Evolutionary conservation across 1,140 invertebrate species (phyloP), one percentile per base, ranked within the genome.

Genomic region (Zophobas morio): DNA sequence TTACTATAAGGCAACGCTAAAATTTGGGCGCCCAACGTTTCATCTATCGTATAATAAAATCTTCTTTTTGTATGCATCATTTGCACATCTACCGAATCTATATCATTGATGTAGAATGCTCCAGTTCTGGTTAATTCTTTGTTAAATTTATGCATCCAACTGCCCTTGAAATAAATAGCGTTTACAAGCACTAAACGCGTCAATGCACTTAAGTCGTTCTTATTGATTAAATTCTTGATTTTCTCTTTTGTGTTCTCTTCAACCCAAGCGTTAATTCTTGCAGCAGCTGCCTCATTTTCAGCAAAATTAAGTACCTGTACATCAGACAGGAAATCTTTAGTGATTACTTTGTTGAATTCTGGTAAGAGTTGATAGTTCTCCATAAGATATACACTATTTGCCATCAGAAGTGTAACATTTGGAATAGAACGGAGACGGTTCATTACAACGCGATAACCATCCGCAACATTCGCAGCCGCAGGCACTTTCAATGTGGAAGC

Each of bases 141-240:
- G 83, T 81, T 79, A 78, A 94, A 93, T 60, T 88, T 84, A 8
- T 84, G 85, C 63, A 87, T 80, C 92, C 93, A 70, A 39, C 77
- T 51, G 8, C 74, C 81, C 36, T 95, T 96, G 86, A 96, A 96
- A 84, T 96, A 95, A 39, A 96, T 87, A n/a, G 94, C 94, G 86
- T 96, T 96, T 0, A 94, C 86, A 0, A 96, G 86, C 2, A 96
- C 88, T 32, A 95, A 74, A 70, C 86, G 89, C 79, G 90, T 91
- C 32, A 88, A 81, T 33, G 85, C 78, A 74, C 87, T 81, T 1
- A 94, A 85, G 76, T 86, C 86, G 81, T 88, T 90, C 82, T 85
- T 70, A 20, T 86, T 80, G 36, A 96, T 85, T 8, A 95, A 84
- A 82, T 94, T 85, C 75, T 89, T 89, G 73, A 96, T 94, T 85